Evolutionary conservation across 92 coral and sea anemone species (phyloP), one percentile per base, ranked within the genome.

Genomic region (Epizoanthus rinbou): DNA sequence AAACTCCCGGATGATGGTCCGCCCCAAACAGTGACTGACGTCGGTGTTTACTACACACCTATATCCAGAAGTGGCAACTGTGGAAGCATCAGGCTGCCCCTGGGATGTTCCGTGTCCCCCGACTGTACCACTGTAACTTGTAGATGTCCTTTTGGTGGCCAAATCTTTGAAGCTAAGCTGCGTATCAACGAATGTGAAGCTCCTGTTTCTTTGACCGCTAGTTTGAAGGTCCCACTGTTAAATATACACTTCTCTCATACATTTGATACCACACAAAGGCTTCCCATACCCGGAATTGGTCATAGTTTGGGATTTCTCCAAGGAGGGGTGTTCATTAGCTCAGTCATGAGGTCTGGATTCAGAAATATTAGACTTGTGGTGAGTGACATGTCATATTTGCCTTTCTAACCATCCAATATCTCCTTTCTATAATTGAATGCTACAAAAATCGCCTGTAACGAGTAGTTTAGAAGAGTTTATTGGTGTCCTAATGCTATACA

Each of bases 271-370:
- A 79, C 85, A 63, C 87, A 87, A 74, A 82, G 76, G 41, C 58
- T 87, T n/a, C 79, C 78, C 15, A 56, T 87, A 43, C 91, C 91
- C 3, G 86, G 85, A 19, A 78, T 87, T 15, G 87, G 53, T 28
- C 75, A 74, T 4, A 64, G 72, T 45, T 35, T 83, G 25, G 91
- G 91, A 24, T 62, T 83, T 14, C 64, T 87, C 24, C 70, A 72
- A 39, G 91, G 91, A 13, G 91, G 86, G 1, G 91, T 87, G 64
- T 87, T 87, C 33, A 37, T 87, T 28, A 65, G 9, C 57, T 79
- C 78, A 24, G 84, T 59, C 14, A 18, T 87, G 79, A 64, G 69
- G 25, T 59, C 86, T n/a, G 72, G 75, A 35, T 8, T 15, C 6
- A 70, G 57, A n/a, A 52, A 70, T 45, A 58, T 70, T 19, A 16